Evolutionary conservation across 2,113 vertebrate species (phyloP).

Genomic region (Barnardius zonarius): DNA sequence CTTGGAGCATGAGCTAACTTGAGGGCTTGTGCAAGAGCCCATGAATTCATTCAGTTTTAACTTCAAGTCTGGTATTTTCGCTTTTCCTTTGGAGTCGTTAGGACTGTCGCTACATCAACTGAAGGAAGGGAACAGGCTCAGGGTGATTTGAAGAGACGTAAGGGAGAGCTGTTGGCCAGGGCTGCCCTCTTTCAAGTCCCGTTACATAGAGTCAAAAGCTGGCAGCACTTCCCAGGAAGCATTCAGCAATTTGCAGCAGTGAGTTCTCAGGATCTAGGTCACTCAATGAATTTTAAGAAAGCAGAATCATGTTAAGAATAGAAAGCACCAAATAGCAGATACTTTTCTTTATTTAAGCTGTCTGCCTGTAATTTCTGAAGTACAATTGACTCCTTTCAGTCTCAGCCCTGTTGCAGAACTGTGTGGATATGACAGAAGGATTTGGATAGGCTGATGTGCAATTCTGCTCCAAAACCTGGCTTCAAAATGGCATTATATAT

Average conservation of each 20-base stretch:
- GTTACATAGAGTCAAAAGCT: slow-evolving; percentile 29
- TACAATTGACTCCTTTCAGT: slow-evolving; percentile 24
- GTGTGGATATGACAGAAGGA: slow-evolving; percentile 27
- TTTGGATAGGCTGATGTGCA: background rate
- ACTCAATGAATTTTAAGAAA: slow-evolving; percentile 50
- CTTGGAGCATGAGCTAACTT: background rate
- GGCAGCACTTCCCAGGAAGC: background rate
- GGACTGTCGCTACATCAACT: background rate
- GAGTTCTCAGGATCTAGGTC: slow-evolving; percentile 25
- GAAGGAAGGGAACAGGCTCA: background rate
- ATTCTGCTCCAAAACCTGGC: slow-evolving; percentile 5
- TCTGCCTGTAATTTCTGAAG: slow-evolving; percentile 32
- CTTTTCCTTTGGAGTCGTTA: background rate
- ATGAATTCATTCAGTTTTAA: background rate
- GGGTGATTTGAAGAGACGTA: background rate
- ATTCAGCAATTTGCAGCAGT: slow-evolving; percentile 17
- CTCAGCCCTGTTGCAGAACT: background rate
- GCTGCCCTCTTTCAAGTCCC: slow-evolving; percentile 23
- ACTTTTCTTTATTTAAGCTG: slow-evolving; percentile 25
- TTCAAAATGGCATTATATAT: slow-evolving; percentile 51
- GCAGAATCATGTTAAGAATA: slow-evolving; percentile 13
- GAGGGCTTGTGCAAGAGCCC: background rate
- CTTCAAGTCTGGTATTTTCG: background rate
- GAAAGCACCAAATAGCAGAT: slow-evolving; percentile 30
- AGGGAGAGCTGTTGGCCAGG: background rate